Evolutionary conservation across 2,113 vertebrate genomes (phyloP).

Genomic region (Oryzias curvinotus): DNA sequence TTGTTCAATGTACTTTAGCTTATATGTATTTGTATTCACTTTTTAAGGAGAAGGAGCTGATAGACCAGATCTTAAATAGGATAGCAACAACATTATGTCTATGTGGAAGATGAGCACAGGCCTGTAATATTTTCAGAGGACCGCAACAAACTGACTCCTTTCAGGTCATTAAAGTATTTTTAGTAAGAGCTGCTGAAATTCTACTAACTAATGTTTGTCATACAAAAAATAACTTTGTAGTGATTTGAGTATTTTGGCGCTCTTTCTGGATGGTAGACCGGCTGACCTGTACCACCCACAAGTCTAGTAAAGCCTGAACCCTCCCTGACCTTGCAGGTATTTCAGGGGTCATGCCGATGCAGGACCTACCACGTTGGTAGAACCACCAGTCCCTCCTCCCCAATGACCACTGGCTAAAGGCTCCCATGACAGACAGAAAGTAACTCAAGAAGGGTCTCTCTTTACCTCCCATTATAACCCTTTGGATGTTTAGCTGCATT

Average conservation of each 20-base stretch:
- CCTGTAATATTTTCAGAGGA: too few species aligned
- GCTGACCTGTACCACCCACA: slow-evolving; percentile 33
- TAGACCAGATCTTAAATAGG: too few species aligned
- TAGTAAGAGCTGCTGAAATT: too few species aligned
- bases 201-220: too few species aligned
- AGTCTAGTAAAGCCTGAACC: slow-evolving; percentile 33
- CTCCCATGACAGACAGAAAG: slow-evolving; percentile 45
- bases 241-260: background rate
- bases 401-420: slow-evolving; percentile 19
- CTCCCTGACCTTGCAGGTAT: slow-evolving; percentile 35
- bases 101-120: too few species aligned
- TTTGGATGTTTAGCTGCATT: slow-evolving; percentile 11
- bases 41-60: too few species aligned
- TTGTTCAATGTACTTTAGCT: too few species aligned
- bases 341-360: slow-evolving; percentile 25
- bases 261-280: slow-evolving; percentile 1
- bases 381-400: background rate
- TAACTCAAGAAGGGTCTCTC: slow-evolving; percentile 10
- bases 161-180: too few species aligned
- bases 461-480: slow-evolving; percentile 28
- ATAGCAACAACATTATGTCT: too few species aligned
- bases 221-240: background rate
- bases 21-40: too few species aligned
- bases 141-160: too few species aligned
- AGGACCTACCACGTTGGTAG: slow-evolving; percentile 56